phyloP scores from a whole-genome alignment of 2,888 invertebrate genomes.

The Dysmachus trigonus region DNA sequence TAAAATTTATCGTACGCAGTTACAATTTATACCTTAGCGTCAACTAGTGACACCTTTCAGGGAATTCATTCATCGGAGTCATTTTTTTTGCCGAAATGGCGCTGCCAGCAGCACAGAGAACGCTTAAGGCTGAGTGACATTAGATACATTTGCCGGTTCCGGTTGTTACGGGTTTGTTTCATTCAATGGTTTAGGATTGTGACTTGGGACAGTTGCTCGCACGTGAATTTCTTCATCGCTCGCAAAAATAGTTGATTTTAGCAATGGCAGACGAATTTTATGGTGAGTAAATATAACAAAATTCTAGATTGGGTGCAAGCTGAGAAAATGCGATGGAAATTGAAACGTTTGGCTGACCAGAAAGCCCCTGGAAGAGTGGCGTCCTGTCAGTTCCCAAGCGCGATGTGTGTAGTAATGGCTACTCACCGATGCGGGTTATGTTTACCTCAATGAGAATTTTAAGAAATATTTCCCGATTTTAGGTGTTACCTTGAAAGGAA shows the following conservation, averaged over 20 bases:
- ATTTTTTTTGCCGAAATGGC: not conserved
- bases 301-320: not conserved
- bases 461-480: constrained; percentile 53
- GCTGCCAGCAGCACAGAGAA: not conserved
- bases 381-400: constrained; percentile 18
- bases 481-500: constrained; percentile 81
- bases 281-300: not conserved
- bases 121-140: not conserved
- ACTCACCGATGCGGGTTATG: not conserved
- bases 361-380: not conserved
- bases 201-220: not conserved
- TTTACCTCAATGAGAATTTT: not conserved
- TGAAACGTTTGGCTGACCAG: not conserved
- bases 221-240: not conserved
- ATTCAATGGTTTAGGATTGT: not conserved
- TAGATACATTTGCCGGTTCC: constrained; percentile 8
- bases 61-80: not conserved
- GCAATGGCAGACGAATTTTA: constrained; percentile 30
- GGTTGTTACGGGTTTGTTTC: not conserved
- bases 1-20: no score
- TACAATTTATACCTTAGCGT: not conserved
- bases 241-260: not conserved
- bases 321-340: not conserved
- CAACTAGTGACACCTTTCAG: not conserved
- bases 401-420: constrained; percentile 18